Evolutionary conservation across 2,888 invertebrate species (phyloP).

Genomic region (Agelastica alni): DNA sequence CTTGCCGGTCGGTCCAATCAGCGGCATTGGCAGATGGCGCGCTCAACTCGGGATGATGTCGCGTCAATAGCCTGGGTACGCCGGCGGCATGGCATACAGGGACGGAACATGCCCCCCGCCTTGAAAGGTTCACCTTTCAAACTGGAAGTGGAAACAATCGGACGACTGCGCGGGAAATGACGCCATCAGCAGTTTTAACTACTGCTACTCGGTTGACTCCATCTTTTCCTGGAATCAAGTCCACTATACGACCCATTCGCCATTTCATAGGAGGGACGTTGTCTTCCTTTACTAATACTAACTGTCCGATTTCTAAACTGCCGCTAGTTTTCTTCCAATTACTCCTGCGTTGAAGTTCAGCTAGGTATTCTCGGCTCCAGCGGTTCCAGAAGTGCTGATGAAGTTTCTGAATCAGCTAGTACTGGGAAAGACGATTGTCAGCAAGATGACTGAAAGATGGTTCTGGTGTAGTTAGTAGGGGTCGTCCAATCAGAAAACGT

Average conservation of each 20-base stretch:
- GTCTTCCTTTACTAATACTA: conserved; percentile 46
- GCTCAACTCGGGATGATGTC: too few relatives aligned
- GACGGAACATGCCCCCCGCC: conserved; percentile 14
- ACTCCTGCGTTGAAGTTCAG: conserved; percentile 34
- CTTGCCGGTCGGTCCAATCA: too few relatives aligned
- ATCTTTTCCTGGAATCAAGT: conserved; percentile 42
- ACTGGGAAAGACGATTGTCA: conserved; percentile 35
- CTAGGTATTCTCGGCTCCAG: conserved; percentile 41
- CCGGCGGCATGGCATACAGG: too few relatives aligned
- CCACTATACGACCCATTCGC: conserved; percentile 34
- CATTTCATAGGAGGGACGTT: conserved; percentile 42
- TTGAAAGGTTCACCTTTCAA: conserved; percentile 19
- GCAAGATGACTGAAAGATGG: conserved; percentile 27
- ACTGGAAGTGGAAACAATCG: conserved; percentile 38
- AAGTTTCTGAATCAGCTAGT: conserved; percentile 37
- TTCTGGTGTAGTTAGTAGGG: conserved; percentile 34
- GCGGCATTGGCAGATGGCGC: too few relatives aligned
- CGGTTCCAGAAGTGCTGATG: conserved; percentile 40
- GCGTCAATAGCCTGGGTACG: too few relatives aligned
- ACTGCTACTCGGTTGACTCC: conserved; percentile 39
- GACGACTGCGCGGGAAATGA: conserved; percentile 31
- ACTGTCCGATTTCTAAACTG: conserved; percentile 35
- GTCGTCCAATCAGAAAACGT: conserved; percentile 43
- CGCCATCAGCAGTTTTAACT: conserved; percentile 37
- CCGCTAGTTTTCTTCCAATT: conserved; percentile 30